Evolutionary conservation across 2,113 vertebrate genomes (phyloP), one percentile per base, ranked within the genome.

Genomic region (Limanda limanda): DNA sequence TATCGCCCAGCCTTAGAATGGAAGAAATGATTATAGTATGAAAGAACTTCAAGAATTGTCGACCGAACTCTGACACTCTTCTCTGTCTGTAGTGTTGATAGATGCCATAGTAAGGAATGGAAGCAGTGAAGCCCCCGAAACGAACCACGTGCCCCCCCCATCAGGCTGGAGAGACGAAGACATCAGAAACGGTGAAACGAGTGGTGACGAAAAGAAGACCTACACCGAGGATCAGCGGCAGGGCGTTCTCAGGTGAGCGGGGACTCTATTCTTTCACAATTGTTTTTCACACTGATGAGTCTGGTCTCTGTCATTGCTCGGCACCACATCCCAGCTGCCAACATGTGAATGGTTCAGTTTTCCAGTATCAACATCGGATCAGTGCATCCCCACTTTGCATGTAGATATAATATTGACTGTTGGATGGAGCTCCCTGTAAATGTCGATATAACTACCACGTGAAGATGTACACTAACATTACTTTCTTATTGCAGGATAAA

Each of bases 151-250:
- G 17, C 93, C 94, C 15, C 94, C 95, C 0, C 94, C 94, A 0
- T 70, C 72, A 12, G 94, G 93, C 84, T 95, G 91, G 95, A 91
- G 91, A 77, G 93, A 95, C 27, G 94, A 93, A 57, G 94, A 95
- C 62, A 58, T 89, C 24, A 80, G 74, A 68, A 69, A 67, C 4
- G 68, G 67, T 1, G 91, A 88, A 0, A 57, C 51, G 0, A 66
- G 74, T 12, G 45, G 88, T 47, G 86, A 95, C 23, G 82, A 95
- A 8, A 95, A 93, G 68, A 94, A 95, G 88, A 95, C 91, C 69
- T 97, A 96, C 79, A 97, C 96, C 0, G 96, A 96, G 61, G 97
- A 98, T 20, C 97, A 98, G 77, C 92, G 96, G 6, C 95, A 96
- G 74, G 96, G 96, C 20, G 97, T 98, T 63, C 93, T 93, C 90